Evolutionary conservation across 2,797 vertebrate species (phyloP).

Genomic region (Pipistrellus nathusii): DNA sequence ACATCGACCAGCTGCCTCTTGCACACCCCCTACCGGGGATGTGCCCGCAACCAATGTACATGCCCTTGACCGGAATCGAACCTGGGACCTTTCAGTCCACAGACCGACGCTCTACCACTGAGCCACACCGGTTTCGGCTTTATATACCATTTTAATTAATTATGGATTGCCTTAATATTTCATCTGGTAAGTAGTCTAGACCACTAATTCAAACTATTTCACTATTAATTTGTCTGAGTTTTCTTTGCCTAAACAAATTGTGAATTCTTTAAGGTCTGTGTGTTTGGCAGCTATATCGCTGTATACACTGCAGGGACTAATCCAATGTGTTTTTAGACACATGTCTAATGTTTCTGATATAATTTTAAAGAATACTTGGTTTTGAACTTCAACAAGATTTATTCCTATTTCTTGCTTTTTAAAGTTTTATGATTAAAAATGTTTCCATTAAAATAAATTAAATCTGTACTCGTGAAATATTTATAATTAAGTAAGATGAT

Average conservation of each 20-base stretch:
- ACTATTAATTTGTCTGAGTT: not conserved
- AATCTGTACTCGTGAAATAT: not conserved
- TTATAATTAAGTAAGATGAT: not conserved
- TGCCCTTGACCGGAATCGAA: too few species aligned
- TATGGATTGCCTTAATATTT: not conserved
- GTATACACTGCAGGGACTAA: not conserved
- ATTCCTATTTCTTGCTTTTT: not conserved
- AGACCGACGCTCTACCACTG: too few species aligned
- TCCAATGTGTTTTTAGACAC: not conserved
- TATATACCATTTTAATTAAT: not conserved
- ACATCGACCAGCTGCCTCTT: too few species aligned
- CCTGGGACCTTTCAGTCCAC: too few species aligned
- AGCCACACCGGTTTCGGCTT: too few species aligned
- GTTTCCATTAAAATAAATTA: not conserved
- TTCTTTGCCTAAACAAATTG: not conserved
- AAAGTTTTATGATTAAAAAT: not conserved
- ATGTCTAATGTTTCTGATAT: not conserved
- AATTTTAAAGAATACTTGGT: not conserved
- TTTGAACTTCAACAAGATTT: not conserved
- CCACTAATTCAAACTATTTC: not conserved
- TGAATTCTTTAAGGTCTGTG: not conserved
- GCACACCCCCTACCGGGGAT: too few species aligned
- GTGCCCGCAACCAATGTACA: too few species aligned
- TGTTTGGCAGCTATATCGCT: not conserved
- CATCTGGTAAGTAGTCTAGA: not conserved